Base-by-base conservation (phyloP, 2,797 vertebrate genomes). In the Otus scops region DNA sequence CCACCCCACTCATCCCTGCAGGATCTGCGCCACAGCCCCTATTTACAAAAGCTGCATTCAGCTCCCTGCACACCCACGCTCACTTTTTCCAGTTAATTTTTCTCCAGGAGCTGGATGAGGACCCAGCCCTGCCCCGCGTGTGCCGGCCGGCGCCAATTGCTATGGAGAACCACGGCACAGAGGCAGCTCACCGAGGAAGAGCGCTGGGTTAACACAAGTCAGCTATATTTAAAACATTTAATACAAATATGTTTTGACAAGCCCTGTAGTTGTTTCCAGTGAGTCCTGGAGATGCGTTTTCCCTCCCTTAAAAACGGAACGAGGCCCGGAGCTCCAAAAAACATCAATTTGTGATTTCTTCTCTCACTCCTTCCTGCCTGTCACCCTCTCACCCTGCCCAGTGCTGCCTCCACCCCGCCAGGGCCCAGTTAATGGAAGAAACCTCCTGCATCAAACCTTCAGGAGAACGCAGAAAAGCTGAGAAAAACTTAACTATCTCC, bases 191-290 rank as follows among this genome's bases (percentile, higher is more conserved):
- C 4, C 3, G 34, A 84, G 84, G 82, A 74, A 60, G 79, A 77
- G 77, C 64, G 2, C 73, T 20, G 71, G 81, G 80, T 65, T 69
- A 76, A 80, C 77, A 3, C 27, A 4, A 92, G 57, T 41, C 89
- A 61, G 47, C 92, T 95, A 4, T 75, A 89, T 89, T 95, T 93
- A 96, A 96, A 97, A 92, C 94, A 95, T 96, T 97, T 97, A 97
- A 97, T 97, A 78, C 92, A 82, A 80, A 81, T 60, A 27, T 94
- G 93, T 97, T 96, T 96, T 91, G 92, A 96, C 92, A 94, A 85
- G 96, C 67, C 88, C 95, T 64, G 93, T 2, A 63, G 91, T 32
- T 39, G 83, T 92, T 95, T 94, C 95, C 95, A 93, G 90, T 1
- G 0, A 75, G 76, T 2, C 23, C 85, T 70, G 85, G 60, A 74